Conservation (phyloP, 1,140 invertebrate species). For the Aphis gossypii region DNA sequence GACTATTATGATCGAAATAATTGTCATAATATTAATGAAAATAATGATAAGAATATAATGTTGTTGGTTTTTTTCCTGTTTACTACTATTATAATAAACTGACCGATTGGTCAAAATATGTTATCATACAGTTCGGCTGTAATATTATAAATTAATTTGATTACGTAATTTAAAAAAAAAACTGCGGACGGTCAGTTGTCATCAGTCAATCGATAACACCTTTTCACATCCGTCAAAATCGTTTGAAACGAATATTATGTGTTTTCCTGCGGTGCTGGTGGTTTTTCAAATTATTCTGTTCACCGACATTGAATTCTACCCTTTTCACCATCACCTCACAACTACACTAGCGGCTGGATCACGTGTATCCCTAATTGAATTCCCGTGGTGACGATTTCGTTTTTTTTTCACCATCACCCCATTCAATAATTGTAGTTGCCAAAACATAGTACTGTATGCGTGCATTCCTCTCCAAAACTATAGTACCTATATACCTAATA, state of each 20-base stretch:
- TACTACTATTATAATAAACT: not conserved
- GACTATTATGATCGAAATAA: not conserved
- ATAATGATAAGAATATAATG: not conserved
- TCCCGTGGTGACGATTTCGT: not conserved
- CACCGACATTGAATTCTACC: no score
- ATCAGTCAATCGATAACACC: not conserved
- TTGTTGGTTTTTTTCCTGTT: not conserved
- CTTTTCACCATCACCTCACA: not conserved
- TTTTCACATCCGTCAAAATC: not conserved
- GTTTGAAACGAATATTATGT: not conserved
- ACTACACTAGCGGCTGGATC: not conserved
- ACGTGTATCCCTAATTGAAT: conserved; percentile 8
- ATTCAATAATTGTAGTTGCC: not conserved
- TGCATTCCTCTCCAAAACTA: not conserved
- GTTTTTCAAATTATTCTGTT: not conserved
- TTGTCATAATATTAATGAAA: not conserved
- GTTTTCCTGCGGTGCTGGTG: not conserved
- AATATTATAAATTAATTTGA: not conserved
- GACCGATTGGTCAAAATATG: not conserved
- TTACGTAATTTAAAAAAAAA: not conserved
- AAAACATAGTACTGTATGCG: not conserved
- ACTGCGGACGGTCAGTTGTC: not conserved
- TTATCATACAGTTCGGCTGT: not conserved
- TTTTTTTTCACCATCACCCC: not conserved
- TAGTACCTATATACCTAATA: not conserved